These are phyloP conservation scores for Heliconius ethilla DNA, from an alignment of 2,888 invertebrate species.

Conservation along the genomic window DNA sequence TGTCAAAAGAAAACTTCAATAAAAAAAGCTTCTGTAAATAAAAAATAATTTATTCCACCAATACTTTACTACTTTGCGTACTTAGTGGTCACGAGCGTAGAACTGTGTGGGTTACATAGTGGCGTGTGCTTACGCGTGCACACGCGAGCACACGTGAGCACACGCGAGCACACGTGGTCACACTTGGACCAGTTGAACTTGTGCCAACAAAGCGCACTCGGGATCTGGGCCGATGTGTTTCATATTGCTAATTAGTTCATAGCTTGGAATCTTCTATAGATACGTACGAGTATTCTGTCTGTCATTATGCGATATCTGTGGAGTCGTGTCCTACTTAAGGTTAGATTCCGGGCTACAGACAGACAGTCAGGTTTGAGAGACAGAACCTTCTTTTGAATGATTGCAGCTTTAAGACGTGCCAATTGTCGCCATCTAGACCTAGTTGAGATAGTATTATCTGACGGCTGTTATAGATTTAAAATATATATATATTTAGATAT, in stretches of 20 bases:
- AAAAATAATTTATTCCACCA: neutral
- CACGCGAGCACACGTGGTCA: constrained; percentile 20
- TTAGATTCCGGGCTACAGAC: too few species aligned
- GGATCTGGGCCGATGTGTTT: constrained; percentile 41
- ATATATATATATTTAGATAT: too few species aligned
- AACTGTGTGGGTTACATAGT: neutral
- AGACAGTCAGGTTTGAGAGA: neutral
- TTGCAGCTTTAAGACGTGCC: neutral
- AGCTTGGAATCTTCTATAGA: neutral
- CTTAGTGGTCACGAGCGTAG: constrained; percentile 6
- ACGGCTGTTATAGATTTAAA: too few species aligned
- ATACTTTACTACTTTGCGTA: neutral
- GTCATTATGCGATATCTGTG: neutral
- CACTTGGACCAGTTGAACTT: constrained; percentile 29
- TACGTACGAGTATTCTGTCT: neutral
- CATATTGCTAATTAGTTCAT: constrained; percentile 31
- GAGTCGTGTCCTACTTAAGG: neutral
- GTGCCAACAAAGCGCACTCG: constrained; percentile 41
- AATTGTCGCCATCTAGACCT: neutral
- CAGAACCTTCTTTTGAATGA: neutral
- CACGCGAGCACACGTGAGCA: constrained; percentile 19
- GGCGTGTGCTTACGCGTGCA: constrained; percentile 2
- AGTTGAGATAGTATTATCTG: too few species aligned
- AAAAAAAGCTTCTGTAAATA: neutral
- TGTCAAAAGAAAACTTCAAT: neutral